Percentiles rank a stretch among this genome's conserved stretches.
Evolutionary conservation across 2,888 invertebrate species (phyloP).

Genomic region (Habrosyne pyritoides): DNA sequence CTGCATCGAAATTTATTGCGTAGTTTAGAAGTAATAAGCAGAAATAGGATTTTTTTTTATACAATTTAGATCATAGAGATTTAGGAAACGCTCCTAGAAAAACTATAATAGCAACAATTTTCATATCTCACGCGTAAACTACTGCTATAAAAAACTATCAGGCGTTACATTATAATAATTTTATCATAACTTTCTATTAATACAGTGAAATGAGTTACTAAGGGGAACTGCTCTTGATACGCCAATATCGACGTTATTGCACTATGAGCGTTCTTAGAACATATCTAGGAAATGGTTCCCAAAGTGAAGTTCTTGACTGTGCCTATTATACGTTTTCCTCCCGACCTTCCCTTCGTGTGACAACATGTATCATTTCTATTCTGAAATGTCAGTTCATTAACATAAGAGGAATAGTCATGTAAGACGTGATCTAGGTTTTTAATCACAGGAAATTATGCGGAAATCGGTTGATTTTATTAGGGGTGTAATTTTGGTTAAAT

Average conservation of each 20-base stretch:
- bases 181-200: background rate
- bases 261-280: too few relatives aligned
- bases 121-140: background rate
- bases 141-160: background rate
- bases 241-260: too few relatives aligned
- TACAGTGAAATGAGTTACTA: too few relatives aligned
- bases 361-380: background rate
- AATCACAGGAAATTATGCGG: background rate
- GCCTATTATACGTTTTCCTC: background rate
- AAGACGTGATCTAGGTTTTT: background rate
- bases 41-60: too few relatives aligned
- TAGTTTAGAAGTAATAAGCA: too few relatives aligned
- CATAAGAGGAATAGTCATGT: background rate
- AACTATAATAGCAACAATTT: background rate
- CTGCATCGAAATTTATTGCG: too few relatives aligned
- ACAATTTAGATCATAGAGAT: background rate
- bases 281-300: too few relatives aligned
- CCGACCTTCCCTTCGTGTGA: background rate
- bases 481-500: too few relatives aligned
- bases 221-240: too few relatives aligned
- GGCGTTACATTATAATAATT: background rate
- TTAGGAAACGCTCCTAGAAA: background rate
- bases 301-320: too few relatives aligned
- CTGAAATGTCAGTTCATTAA: background rate
- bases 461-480: background rate